Evolutionary conservation across 2,113 vertebrate species (phyloP).

Genomic region (Andinoacara biseriatus): DNA sequence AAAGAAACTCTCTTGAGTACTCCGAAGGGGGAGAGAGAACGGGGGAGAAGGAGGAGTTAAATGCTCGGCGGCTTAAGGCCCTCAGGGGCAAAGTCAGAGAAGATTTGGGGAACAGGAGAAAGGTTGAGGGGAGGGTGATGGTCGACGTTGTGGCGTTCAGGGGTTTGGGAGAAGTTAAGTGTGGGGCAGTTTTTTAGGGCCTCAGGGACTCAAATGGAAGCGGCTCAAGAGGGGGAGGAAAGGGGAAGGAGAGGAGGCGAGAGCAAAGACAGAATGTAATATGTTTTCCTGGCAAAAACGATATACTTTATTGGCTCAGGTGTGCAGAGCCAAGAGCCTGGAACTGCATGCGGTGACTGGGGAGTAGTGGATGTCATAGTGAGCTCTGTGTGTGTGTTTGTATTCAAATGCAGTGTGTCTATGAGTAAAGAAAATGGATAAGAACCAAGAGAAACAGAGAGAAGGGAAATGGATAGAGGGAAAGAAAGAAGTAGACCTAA

Average conservation of each 20-base stretch:
- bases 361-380: conserved; percentile 41
- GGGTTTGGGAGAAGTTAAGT: conserved; percentile 69
- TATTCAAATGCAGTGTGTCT: background rate
- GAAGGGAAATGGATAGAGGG: background rate
- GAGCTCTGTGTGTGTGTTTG: background rate
- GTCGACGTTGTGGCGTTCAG: conserved; percentile 44
- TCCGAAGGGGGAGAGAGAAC: conserved; percentile 41
- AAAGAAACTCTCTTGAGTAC: conserved; percentile 73
- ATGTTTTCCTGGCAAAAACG: conserved; percentile 77
- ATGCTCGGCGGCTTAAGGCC: conserved; percentile 34
- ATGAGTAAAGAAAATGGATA: conserved; percentile 6
- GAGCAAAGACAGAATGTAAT: conserved; percentile 55
- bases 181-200: conserved; percentile 56
- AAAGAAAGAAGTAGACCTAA: background rate
- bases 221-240: background rate
- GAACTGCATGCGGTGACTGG: conserved; percentile 28
- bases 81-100: conserved; percentile 40
- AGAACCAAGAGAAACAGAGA: conserved; percentile 6
- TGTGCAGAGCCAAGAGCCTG: conserved; percentile 63
- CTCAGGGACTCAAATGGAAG: conserved; percentile 42
- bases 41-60: conserved; percentile 32
- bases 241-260: background rate
- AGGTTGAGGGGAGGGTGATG: conserved; percentile 10
- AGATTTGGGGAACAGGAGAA: conserved; percentile 42
- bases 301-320: conserved; percentile 78